These are phyloP conservation scores for Antechinus stuartii DNA, from an alignment of 2,113 vertebrate species.

Conservation along the genomic window DNA sequence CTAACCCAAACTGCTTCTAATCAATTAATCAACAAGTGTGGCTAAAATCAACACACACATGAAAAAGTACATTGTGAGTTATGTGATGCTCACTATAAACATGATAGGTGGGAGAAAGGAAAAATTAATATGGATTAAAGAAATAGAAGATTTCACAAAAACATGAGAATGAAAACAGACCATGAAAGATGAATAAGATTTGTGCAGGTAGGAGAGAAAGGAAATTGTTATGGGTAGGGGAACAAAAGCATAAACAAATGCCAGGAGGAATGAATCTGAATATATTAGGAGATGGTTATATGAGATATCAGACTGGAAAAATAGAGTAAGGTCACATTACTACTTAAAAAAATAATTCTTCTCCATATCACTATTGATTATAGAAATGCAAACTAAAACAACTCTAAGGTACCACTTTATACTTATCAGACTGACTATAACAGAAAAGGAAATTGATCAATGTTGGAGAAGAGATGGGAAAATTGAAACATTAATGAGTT, in stretches of 20 bases:
- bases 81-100: conserved; percentile 1
- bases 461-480: too few relatives aligned
- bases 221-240: background rate
- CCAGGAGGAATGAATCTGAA: background rate
- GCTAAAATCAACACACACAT: conserved; percentile 31
- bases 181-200: conserved; percentile 1
- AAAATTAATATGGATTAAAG: background rate
- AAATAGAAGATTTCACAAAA: conserved; percentile 13
- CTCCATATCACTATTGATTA: too few relatives aligned
- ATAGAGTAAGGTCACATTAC: background rate
- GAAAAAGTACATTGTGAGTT: background rate
- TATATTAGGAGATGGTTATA: background rate
- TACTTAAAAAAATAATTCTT: background rate
- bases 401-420: too few relatives aligned
- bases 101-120: background rate
- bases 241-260: background rate
- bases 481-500: too few relatives aligned
- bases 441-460: too few relatives aligned
- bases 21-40: background rate
- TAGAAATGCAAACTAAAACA: too few relatives aligned
- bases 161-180: background rate
- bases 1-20: background rate
- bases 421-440: too few relatives aligned
- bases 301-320: background rate
- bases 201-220: background rate